phyloP scores from a whole-genome alignment of 2,888 invertebrate species.

The Stenurella melanura region DNA sequence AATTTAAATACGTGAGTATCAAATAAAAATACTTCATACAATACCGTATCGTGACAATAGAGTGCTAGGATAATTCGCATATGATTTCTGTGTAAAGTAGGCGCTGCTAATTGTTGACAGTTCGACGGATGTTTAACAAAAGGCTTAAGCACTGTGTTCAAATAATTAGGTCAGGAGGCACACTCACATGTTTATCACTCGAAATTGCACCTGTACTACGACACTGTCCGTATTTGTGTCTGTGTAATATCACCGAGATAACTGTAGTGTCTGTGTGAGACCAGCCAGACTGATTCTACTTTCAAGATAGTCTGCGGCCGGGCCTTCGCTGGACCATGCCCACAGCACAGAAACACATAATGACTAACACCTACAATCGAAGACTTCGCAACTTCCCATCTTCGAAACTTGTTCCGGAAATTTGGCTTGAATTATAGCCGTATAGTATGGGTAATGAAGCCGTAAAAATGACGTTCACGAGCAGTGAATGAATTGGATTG shows the following conservation, averaged over 20 bases:
- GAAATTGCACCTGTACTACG: conserved; percentile 42
- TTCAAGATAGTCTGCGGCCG: conserved; percentile 44
- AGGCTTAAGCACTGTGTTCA: conserved; percentile 20
- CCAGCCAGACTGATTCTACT: conserved; percentile 44
- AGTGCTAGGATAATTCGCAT: background rate
- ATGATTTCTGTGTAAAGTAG: background rate
- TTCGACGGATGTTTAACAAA: conserved; percentile 31
- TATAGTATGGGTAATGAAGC: too few relatives aligned
- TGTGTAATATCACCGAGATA: conserved; percentile 41
- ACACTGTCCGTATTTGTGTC: conserved; percentile 30
- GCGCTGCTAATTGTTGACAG: conserved; percentile 5
- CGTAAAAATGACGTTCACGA: too few relatives aligned
- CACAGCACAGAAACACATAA: conserved; percentile 45
- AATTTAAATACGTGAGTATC: background rate
- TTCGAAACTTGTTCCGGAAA: conserved; percentile 55
- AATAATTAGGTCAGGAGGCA: conserved; percentile 32
- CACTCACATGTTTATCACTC: conserved; percentile 36
- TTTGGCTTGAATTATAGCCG: conserved; percentile 42
- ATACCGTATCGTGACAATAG: conserved; percentile 6
- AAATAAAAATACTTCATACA: background rate
- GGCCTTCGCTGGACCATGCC: conserved; percentile 48
- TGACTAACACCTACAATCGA: conserved; percentile 57
- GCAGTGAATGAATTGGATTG: too few relatives aligned
- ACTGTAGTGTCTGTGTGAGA: conserved; percentile 38
- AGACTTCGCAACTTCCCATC: conserved; percentile 55